Conservation (phyloP, 2,113 vertebrate genomes). For the Peromyscus maniculatus region DNA sequence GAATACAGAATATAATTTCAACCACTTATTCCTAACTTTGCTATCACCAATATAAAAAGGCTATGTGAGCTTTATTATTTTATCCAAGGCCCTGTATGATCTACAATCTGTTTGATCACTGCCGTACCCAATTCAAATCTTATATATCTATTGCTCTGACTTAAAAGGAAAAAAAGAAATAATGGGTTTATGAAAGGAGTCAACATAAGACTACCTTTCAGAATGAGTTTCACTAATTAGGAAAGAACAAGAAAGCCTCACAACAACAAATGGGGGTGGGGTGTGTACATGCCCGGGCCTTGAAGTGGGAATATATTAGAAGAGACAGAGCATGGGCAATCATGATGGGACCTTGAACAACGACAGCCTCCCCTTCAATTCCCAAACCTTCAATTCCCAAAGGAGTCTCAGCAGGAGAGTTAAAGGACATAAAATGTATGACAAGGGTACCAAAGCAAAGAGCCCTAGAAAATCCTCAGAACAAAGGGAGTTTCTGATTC, state of each 20-base stretch:
- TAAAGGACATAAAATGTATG: not conserved
- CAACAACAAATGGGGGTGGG: not conserved
- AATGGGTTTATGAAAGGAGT: not conserved
- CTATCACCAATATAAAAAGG: conserved; percentile 36
- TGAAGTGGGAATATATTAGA: not conserved
- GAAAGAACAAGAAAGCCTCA: not conserved
- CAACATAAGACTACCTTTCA: not conserved
- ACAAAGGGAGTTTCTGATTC: not conserved
- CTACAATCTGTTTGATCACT: not conserved
- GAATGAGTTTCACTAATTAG: not conserved
- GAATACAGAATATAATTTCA: not conserved
- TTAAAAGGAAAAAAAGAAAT: not conserved
- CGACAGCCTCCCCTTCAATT: not conserved
- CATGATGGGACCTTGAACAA: not conserved
- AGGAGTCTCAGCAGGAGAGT: not conserved
- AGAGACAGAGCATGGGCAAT: not conserved
- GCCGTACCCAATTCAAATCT: not conserved
- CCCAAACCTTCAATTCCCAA: not conserved
- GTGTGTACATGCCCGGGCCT: too few relatives aligned
- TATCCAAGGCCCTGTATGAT: not conserved
- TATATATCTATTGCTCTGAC: not conserved
- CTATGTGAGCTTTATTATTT: not conserved
- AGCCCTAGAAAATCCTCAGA: not conserved
- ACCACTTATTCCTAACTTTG: not conserved
- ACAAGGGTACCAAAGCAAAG: not conserved